Evolutionary conservation across 2,113 vertebrate species (phyloP), one percentile per base, ranked within the genome.

Genomic region (Leucopternis melanops): DNA sequence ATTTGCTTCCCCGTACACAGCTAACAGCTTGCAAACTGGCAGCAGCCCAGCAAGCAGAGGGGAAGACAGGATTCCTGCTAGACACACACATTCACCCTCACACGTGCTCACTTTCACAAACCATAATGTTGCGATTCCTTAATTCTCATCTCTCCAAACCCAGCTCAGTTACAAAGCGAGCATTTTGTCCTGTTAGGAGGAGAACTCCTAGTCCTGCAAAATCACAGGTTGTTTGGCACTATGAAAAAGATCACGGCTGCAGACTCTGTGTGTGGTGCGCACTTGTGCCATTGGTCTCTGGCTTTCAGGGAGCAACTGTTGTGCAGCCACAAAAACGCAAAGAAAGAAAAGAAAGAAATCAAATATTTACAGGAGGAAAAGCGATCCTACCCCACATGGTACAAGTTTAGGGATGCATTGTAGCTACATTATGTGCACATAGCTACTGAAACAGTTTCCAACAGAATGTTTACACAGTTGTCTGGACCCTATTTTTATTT

Each of bases 11-110:
- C 52, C 1, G 2, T 79, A 52, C 25, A 2, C 49, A 61, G 91
- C 57, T 92, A 91, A 81, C 92, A 97, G 96, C 86, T 94, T 96
- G 92, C 77, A 81, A 94, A 92, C 91, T 96, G 96, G 94, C 92
- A 92, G 40, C 47, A 86, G 5, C 52, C 86, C 95, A 96, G 75
- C 16, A 71, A 92, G 58, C 87, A 84, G 57, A 94, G 90, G 69
- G 77, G 65, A 88, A 91, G 55, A 71, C n/a, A 74, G 25, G 81
- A 86, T 71, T 80, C 71, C 57, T 90, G 92, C 81, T 92, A 89
- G 85, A 90, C 83, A 86, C 13, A 62, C 29, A 40, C 23, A 40
- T 61, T 88, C 14, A 3, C 58, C 78, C 90, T 90, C 25, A 2
- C 70, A 82, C 0, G 1, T 44, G 40, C 44, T 81, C 38, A 9